Base-by-base conservation (phyloP, 37 sponge, comb jelly and placozoan genomes). In the Agelas oroides region DNA sequence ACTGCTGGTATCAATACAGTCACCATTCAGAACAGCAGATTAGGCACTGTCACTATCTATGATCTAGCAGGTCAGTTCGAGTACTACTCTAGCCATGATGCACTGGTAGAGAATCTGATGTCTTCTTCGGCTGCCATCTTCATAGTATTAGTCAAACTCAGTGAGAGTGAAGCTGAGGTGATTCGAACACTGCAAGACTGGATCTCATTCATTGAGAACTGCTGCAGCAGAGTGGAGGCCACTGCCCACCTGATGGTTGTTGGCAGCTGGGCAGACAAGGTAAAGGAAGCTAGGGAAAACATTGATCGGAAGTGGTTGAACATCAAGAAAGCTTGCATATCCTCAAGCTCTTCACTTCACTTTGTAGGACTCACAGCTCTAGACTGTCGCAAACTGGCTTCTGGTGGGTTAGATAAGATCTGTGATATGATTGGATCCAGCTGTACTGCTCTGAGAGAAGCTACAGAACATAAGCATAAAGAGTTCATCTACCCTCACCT, bases 1-100 rank as follows among this genome's bases (percentile, higher is more conserved):
- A 84, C 84, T 21, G 84, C 84, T 75, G 84, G 84, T 32, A 84
- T 84, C 33, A 36, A 61, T 53, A 40, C 84, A 15, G 20, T 60
- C 55, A 36, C 53, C 28, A 25, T 74, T 20, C 55, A 59, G 11
- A 60, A 64, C 54, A 32, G n/a, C 33, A 38, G 54, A 15, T 74
- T 62, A 75, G 81, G 81, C 24, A 59, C 74, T 38, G 65, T 75
- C 19, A 24, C 75, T 33, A 23, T 84, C 5, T 84, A 32, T 71
- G 84, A 84, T 41, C 60, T 84, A 41, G 84, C 84, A 62, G 84
- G 84, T 3, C 84, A 84, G 23, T 33, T 36, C 12, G 76, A 84
- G 25, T 84, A 84, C 67, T 75, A 84, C 84, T 52, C 68, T 8
- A 74, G 76, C 31, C 84, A 84, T 24, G 27, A 39, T 74, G 76